phyloP scores from a whole-genome alignment of 2,888 invertebrate genomes.

The Athalia circularis region DNA sequence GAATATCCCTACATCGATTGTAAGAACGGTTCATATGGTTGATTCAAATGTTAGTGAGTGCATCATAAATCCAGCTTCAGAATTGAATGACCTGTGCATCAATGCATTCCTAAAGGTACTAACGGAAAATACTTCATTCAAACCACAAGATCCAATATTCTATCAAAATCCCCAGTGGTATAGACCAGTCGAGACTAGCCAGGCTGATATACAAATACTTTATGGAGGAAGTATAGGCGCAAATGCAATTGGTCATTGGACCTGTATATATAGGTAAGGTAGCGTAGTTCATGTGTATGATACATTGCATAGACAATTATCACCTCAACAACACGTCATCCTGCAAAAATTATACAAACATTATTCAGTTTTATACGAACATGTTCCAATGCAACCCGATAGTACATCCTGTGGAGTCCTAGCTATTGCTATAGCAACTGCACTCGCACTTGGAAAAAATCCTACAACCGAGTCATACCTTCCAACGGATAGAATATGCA shows the following conservation, averaged over 20 bases:
- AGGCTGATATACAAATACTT: constrained; percentile 1
- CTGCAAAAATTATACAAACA: no score
- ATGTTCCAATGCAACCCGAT: no score
- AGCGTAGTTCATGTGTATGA: constrained; percentile 4
- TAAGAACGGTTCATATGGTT: not conserved
- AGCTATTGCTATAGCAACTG: no score
- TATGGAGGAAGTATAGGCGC: not conserved
- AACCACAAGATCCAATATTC: constrained; percentile 1
- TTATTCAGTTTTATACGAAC: no score
- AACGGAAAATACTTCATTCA: not conserved
- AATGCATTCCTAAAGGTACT: constrained; percentile 5
- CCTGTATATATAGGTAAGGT: not conserved
- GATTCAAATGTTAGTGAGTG: not conserved
- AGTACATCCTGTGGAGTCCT: no score
- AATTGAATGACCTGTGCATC: not conserved
- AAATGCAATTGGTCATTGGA: constrained; percentile 11
- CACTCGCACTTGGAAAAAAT: no score
- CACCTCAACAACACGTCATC: no score
- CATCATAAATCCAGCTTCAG: constrained; percentile 2
- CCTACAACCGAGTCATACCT: no score
- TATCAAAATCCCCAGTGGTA: not conserved
- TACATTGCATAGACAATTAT: not conserved
- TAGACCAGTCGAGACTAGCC: not conserved
- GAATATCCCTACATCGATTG: not conserved
- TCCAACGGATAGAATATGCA: no score